Conservation (phyloP, 2,113 vertebrate genomes). For the Odontesthes bonariensis region DNA sequence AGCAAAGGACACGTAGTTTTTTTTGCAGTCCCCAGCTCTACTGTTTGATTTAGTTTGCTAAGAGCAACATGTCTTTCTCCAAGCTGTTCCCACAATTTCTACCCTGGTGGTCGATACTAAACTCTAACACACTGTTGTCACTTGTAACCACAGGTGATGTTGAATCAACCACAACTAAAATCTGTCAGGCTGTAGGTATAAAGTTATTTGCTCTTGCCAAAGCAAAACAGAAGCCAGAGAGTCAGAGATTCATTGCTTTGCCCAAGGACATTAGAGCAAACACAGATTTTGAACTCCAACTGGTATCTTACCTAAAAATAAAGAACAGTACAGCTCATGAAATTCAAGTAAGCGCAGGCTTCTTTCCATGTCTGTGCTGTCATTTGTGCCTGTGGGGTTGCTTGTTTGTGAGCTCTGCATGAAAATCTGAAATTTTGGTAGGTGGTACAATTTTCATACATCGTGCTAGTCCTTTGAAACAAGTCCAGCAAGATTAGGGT, state of each 20-base stretch:
- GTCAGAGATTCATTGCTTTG: conserved; percentile 11
- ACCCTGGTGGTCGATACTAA: too few species aligned
- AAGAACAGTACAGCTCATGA: conserved; percentile 32
- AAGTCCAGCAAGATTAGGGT: conserved; percentile 8
- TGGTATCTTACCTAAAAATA: conserved; percentile 5
- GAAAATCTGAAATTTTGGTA: conserved; percentile 17
- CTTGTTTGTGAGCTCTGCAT: conserved; percentile 25
- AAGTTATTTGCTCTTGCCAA: background rate
- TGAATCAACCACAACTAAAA: conserved; percentile 11
- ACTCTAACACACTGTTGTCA: background rate
- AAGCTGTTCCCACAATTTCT: background rate
- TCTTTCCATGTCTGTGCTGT: conserved; percentile 13
- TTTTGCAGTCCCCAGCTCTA: too few species aligned
- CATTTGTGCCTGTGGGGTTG: conserved; percentile 1
- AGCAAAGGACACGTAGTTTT: too few species aligned
- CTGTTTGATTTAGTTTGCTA: too few species aligned
- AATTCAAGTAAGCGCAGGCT: conserved; percentile 24
- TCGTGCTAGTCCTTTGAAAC: conserved; percentile 14
- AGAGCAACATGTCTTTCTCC: background rate
- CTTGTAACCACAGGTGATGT: background rate
- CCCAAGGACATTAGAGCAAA: conserved; percentile 17
- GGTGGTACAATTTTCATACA: conserved; percentile 8
- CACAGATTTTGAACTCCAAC: conserved; percentile 11
- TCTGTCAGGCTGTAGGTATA: background rate
- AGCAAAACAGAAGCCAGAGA: background rate